Conservation (phyloP, 2,888 invertebrate genomes). For the Xanthorhoe spadicearia region DNA sequence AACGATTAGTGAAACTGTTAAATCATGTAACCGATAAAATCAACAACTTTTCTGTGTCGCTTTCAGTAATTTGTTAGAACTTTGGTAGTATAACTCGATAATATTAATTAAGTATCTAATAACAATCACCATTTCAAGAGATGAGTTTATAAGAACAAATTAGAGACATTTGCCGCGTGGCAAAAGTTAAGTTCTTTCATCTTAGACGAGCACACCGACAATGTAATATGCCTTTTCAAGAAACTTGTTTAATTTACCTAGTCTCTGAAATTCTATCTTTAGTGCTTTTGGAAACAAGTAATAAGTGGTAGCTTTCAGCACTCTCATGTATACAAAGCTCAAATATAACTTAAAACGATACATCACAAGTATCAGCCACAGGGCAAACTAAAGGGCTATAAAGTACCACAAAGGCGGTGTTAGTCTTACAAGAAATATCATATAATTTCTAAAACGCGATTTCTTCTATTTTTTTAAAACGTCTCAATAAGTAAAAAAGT, state of each 20-base stretch:
- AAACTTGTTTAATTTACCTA: not conserved
- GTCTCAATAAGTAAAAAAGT: constrained; percentile 18
- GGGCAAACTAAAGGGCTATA: constrained; percentile 40
- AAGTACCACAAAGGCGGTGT: constrained; percentile 49
- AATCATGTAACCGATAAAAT: too few relatives aligned
- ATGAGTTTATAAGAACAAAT: too few relatives aligned
- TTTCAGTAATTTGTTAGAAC: too few relatives aligned
- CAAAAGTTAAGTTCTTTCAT: not conserved
- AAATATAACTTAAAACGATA: constrained; percentile 38
- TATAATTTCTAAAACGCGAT: constrained; percentile 44
- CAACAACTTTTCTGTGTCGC: too few relatives aligned
- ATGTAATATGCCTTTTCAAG: not conserved
- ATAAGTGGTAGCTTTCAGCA: constrained; percentile 3
- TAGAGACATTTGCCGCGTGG: too few relatives aligned
- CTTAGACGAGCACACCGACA: not conserved
- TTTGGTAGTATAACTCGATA: too few relatives aligned
- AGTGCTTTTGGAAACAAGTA: not conserved
- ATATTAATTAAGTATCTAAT: too few relatives aligned
- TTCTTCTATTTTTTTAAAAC: constrained; percentile 50
- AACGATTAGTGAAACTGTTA: too few relatives aligned
- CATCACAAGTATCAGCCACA: constrained; percentile 37
- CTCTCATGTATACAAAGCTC: constrained; percentile 18
- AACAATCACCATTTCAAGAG: too few relatives aligned
- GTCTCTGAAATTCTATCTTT: not conserved
- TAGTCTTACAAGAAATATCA: constrained; percentile 50